These are phyloP conservation scores for Listronotus oregonensis DNA, from an alignment of 1,140 invertebrate genomes.

Conservation along the genomic window DNA sequence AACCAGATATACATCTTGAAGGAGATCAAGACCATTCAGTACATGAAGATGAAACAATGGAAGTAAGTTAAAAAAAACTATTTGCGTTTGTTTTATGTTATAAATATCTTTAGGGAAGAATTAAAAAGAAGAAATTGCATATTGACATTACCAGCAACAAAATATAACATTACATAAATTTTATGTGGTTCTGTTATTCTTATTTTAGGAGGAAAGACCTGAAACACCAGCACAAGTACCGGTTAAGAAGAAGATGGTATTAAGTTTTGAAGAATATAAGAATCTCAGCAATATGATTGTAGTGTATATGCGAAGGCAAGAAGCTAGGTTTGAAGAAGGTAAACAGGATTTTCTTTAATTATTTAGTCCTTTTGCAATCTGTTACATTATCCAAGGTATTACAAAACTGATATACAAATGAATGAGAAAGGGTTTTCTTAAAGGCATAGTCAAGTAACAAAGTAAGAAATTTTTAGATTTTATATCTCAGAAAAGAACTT, in stretches of 20 bases:
- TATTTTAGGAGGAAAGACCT: conserved; percentile 22
- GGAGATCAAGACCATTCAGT: conserved; percentile 60
- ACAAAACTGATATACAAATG: too few relatives aligned
- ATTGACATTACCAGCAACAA: too few relatives aligned
- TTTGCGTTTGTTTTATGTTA: too few relatives aligned
- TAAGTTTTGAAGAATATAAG: conserved; percentile 96
- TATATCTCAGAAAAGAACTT: too few relatives aligned
- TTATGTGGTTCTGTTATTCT: neutral
- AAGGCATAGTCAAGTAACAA: too few relatives aligned
- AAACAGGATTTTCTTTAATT: too few relatives aligned
- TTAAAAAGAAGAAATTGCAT: too few relatives aligned
- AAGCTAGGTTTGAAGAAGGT: conserved; percentile 69
- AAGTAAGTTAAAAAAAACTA: conserved; percentile 30
- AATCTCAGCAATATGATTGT: conserved; percentile 90
- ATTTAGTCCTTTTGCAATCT: conserved; percentile 4
- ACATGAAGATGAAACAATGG: conserved; percentile 57
- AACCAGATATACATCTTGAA: conserved; percentile 94
- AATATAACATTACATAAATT: too few relatives aligned
- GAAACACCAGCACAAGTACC: conserved; percentile 40
- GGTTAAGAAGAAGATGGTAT: conserved; percentile 81
- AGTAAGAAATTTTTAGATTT: too few relatives aligned
- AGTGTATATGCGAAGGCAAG: conserved; percentile 84
- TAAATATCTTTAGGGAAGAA: too few relatives aligned
- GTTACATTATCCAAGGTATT: conserved; percentile 22
- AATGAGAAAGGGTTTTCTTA: too few relatives aligned